Conservation (phyloP, 2,888 invertebrate species). For the Fabriciana adippe region DNA sequence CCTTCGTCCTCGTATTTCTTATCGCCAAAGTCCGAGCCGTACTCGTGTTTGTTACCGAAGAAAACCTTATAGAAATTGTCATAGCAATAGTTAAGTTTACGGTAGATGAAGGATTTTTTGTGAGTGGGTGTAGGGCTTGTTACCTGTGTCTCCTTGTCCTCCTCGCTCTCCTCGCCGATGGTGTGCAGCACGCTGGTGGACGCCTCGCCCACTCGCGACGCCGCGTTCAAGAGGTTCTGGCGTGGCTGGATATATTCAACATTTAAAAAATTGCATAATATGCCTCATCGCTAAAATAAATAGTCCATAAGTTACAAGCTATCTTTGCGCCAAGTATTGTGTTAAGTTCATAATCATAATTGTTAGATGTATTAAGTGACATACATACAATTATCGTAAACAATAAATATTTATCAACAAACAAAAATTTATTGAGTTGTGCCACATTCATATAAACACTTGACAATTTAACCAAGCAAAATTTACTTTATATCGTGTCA, state of each 20-base stretch:
- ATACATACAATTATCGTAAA: no score
- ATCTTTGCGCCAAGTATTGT: not conserved
- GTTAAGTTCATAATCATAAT: not conserved
- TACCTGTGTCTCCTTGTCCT: conserved; percentile 90
- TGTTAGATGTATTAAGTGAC: no score
- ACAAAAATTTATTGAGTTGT: no score
- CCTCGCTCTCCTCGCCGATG: conserved; percentile 95
- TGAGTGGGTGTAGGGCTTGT: conserved; percentile 41
- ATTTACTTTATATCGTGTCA: no score
- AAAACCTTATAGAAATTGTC: conserved; percentile 77
- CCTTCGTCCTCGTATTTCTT: conserved; percentile 61
- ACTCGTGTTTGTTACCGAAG: conserved; percentile 62
- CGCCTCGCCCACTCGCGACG: conserved; percentile 97
- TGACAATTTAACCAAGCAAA: no score
- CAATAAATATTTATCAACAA: no score
- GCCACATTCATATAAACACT: no score
- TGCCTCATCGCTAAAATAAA: no score
- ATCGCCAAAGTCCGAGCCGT: conserved; percentile 56
- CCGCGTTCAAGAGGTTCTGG: conserved; percentile 96
- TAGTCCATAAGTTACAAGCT: no score
- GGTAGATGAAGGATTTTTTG: conserved; percentile 68
- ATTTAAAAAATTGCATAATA: not conserved
- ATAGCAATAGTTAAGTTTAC: conserved; percentile 76
- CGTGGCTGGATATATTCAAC: conserved; percentile 84
- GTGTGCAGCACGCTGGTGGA: conserved; percentile 96